phyloP scores from a whole-genome alignment of 2,888 invertebrate genomes.

The Pammene fasciana region DNA sequence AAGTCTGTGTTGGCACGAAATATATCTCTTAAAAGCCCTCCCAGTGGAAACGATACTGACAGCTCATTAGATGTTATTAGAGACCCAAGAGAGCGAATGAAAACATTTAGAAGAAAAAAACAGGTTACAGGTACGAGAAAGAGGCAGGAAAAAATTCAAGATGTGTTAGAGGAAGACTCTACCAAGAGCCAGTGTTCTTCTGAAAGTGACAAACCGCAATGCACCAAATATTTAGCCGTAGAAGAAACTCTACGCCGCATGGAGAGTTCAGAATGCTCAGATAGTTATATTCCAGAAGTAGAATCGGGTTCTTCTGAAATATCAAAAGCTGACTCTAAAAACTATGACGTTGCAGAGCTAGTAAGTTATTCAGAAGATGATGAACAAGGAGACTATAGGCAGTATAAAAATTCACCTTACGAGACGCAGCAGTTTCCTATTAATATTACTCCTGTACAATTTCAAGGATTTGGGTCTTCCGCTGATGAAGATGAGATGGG shows the following conservation, averaged over 20 bases:
- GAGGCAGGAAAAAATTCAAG: conserved; percentile 82
- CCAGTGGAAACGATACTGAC: conserved; percentile 89
- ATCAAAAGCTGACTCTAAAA: conserved; percentile 80
- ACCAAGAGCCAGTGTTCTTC: conserved; percentile 80
- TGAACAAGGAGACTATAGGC: conserved; percentile 76
- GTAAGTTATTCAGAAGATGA: conserved; percentile 83
- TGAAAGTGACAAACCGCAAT: conserved; percentile 76
- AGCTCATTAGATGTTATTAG: conserved; percentile 87
- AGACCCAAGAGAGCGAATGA: conserved; percentile 86
- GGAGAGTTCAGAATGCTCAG: conserved; percentile 86
- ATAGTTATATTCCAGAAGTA: conserved; percentile 87
- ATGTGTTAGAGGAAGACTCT: conserved; percentile 80
- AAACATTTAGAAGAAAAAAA: conserved; percentile 87
- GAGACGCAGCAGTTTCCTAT: conserved; percentile 75
- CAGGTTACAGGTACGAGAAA: conserved; percentile 84
- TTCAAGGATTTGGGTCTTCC: conserved; percentile 85
- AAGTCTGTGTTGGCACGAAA: conserved; percentile 84
- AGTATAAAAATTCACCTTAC: conserved; percentile 69
- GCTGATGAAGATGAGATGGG: conserved; percentile 87
- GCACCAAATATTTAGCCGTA: conserved; percentile 67
- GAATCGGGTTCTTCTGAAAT: conserved; percentile 85
- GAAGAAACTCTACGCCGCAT: conserved; percentile 79
- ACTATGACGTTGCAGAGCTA: conserved; percentile 68
- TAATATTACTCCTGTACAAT: conserved; percentile 78
- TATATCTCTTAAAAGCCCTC: conserved; percentile 86